Base-by-base conservation (phyloP, 2,888 invertebrate genomes). In the Baccha elongata region DNA sequence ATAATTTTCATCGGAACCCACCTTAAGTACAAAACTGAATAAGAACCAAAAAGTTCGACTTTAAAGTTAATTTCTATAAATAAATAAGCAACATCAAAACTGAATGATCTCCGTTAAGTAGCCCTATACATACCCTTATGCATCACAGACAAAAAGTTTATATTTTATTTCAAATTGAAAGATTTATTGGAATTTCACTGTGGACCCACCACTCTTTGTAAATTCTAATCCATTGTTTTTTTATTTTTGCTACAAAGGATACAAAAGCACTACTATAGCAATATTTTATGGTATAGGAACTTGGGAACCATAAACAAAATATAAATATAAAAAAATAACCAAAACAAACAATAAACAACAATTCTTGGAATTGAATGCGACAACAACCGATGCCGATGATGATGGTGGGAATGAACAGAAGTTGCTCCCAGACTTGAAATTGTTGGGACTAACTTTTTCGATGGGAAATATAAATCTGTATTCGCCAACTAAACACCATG, bases 101-200 rank as follows among this genome's bases (percentile, higher is more conserved):
- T n/a, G n/a, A n/a, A n/a, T n/a, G n/a, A n/a, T n/a, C n/a, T n/a
- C n/a, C n/a, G n/a, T n/a, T n/a, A n/a, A n/a, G n/a, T n/a, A n/a
- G n/a, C n/a, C n/a, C n/a, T n/a, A n/a, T n/a, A n/a, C n/a, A n/a
- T n/a, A n/a, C n/a, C n/a, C n/a, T n/a, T n/a, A n/a, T n/a, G n/a
- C n/a, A n/a, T n/a, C n/a, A n/a, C n/a, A n/a, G n/a, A n/a, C n/a
- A n/a, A n/a, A n/a, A n/a, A n/a, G n/a, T n/a, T n/a, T 13, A 40
- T 13, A 4, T 40, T 13, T 40, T 40, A 40, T 40, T 40, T 40
- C 37, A 40, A 40, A 6, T 40, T 40, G 52, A 60, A 60, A 65
- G 71, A 78, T 78, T 78, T 78, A 78, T 78, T 78, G 78, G 72
- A 67, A 78, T 78, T 72, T 46, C n/a, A 2, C 37, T 32, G 23